A percentile compares a stretch with the other conserved stretches of the same genome.
Evolutionary conservation across 2,113 vertebrate species (phyloP).

Genomic region (Bufo gargarizans): DNA sequence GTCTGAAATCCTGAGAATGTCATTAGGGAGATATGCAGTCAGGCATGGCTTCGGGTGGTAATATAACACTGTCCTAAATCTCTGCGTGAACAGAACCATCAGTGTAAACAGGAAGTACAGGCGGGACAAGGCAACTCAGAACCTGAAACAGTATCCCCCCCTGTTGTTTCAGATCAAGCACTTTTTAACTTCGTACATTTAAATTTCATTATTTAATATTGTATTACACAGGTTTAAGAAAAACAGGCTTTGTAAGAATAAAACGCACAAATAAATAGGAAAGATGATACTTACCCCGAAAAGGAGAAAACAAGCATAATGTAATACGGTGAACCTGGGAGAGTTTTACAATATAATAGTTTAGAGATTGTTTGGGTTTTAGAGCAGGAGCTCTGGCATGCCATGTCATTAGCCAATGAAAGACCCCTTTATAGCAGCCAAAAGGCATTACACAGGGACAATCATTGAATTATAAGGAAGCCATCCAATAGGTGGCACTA

Average conservation of each 20-base stretch:
- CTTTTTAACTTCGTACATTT: slow-evolving; percentile 66
- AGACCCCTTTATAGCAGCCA: not conserved
- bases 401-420: not conserved
- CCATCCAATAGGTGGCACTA: too few relatives aligned
- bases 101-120: slow-evolving; percentile 65
- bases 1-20: slow-evolving; percentile 65
- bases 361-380: slow-evolving; percentile 26
- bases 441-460: not conserved
- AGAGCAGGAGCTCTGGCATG: not conserved
- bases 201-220: slow-evolving; percentile 67
- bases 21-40: slow-evolving; percentile 68
- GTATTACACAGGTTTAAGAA: slow-evolving; percentile 60
- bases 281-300: slow-evolving; percentile 9
- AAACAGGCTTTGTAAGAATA: slow-evolving; percentile 65
- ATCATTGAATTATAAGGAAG: too few relatives aligned
- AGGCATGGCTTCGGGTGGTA: slow-evolving; percentile 67
- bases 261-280: slow-evolving; percentile 59
- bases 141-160: slow-evolving; percentile 63
- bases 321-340: not conserved
- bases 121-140: slow-evolving; percentile 64
- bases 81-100: slow-evolving; percentile 63
- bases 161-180: slow-evolving; percentile 62
- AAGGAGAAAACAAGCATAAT: not conserved
- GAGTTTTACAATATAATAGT: slow-evolving; percentile 25
- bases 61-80: slow-evolving; percentile 66